Evolutionary conservation across 92 coral and sea anemone species (phyloP).

Genomic region (Phenganax marumi): DNA sequence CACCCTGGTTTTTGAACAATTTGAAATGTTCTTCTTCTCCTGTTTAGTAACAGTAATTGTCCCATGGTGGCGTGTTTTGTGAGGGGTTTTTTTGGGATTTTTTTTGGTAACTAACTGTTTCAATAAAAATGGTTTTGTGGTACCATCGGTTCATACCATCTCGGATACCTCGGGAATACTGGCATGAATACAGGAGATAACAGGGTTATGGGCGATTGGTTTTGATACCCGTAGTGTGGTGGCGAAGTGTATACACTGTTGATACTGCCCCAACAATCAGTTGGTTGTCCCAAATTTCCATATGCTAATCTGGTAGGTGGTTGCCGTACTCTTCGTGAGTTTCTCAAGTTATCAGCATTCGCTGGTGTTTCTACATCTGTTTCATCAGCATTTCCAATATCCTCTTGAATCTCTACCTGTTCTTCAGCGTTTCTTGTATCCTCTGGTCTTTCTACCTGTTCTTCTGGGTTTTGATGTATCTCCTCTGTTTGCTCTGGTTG

Average conservation of each 20-base stretch:
- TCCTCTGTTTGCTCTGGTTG: too few relatives aligned
- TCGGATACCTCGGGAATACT: too few relatives aligned
- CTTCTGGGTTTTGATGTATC: too few relatives aligned
- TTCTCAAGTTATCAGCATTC: not conserved
- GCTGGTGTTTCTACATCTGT: not conserved
- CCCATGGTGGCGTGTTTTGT: too few relatives aligned
- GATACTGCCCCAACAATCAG: not conserved
- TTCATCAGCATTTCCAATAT: not conserved
- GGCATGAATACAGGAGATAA: too few relatives aligned
- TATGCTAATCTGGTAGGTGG: constrained; percentile 4
- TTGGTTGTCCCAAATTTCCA: constrained; percentile 1
- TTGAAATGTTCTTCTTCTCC: not conserved
- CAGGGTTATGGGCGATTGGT: too few relatives aligned
- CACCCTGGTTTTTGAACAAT: not conserved
- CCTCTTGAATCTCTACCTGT: not conserved
- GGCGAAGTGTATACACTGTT: not conserved
- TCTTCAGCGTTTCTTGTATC: not conserved
- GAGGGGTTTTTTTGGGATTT: too few relatives aligned
- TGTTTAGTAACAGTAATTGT: not conserved
- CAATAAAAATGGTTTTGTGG: too few relatives aligned
- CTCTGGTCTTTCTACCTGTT: too few relatives aligned
- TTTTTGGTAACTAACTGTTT: too few relatives aligned
- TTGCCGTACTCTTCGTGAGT: not conserved
- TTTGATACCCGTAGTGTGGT: too few relatives aligned
- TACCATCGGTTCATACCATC: too few relatives aligned